Percentiles rank a stretch among this genome's conserved stretches.
phyloP scores from a whole-genome alignment of 1,140 invertebrate genomes.

The Varroa destructor region DNA sequence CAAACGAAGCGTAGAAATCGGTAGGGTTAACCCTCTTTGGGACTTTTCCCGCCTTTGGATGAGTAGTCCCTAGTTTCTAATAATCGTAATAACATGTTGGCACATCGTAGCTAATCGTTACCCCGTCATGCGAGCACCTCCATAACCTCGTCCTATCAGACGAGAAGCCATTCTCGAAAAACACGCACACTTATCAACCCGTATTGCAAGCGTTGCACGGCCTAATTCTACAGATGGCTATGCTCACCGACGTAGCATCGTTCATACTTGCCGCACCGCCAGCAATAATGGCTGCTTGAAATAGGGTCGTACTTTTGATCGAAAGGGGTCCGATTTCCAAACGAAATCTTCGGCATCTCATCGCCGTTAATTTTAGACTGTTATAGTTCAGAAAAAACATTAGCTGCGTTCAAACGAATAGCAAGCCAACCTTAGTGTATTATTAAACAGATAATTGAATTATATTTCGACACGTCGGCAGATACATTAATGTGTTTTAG shows the following conservation, averaged over 20 bases:
- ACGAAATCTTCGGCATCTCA: neutral
- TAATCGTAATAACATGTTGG: neutral
- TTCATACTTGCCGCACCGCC: neutral
- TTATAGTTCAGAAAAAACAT: neutral
- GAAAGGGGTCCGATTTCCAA: neutral
- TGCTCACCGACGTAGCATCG: neutral
- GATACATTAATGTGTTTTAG: too few species aligned
- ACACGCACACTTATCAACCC: too few species aligned
- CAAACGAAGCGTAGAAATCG: too few species aligned
- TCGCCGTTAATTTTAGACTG: neutral
- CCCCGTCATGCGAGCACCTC: too few species aligned
- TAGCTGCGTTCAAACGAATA: neutral
- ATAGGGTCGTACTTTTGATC: too few species aligned
- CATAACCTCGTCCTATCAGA: too few species aligned
- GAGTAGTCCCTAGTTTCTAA: neutral
- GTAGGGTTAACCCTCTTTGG: conserved; percentile 1
- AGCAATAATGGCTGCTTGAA: neutral
- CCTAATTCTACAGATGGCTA: neutral
- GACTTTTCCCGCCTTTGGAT: neutral
- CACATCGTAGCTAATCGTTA: too few species aligned
- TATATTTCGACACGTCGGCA: neutral
- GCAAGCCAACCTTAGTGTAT: neutral
- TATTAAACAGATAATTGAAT: neutral
- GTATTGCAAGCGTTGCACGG: neutral
- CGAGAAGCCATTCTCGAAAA: too few species aligned